A percentile compares a stretch with the other conserved stretches of the same genome.
phyloP scores from a whole-genome alignment of 2,888 invertebrate genomes.

The Hymenopus coronatus region DNA sequence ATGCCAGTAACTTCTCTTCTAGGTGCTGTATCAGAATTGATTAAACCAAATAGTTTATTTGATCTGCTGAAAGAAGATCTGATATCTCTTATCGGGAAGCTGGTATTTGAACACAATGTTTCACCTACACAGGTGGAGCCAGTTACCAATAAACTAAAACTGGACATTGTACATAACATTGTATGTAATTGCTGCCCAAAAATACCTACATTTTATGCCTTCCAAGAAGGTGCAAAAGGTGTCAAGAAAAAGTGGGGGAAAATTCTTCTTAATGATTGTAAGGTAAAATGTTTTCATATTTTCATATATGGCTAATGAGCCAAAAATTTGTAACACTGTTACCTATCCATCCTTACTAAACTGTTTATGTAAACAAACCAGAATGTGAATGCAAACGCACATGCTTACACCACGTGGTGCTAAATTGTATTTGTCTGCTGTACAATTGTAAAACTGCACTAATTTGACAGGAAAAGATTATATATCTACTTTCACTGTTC shows the following conservation, averaged over 20 bases:
- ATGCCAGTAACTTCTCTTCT: neutral
- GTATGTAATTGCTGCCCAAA: conserved; percentile 70
- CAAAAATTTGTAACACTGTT: no score
- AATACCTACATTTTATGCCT: conserved; percentile 47
- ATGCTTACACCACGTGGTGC: no score
- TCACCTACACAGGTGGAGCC: conserved; percentile 67
- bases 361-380: no score
- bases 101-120: conserved; percentile 65
- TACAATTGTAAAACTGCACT: no score
- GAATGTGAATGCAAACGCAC: no score
- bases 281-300: no score
- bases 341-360: no score
- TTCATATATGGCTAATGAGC: no score
- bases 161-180: conserved; percentile 71
- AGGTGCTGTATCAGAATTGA: neutral
- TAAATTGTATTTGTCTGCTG: no score
- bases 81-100: conserved; percentile 56
- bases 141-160: conserved; percentile 65
- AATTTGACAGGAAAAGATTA: no score
- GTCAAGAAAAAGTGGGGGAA: conserved; percentile 38
- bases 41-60: conserved; percentile 46
- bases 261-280: conserved; percentile 44
- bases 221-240: neutral
- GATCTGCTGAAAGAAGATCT: conserved; percentile 54
- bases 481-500: no score